Percentiles rank a stretch among this genome's conserved stretches.
These are phyloP conservation scores for Scrobipalpa costella DNA, from an alignment of 2,888 invertebrate genomes.

Conservation along the genomic window DNA sequence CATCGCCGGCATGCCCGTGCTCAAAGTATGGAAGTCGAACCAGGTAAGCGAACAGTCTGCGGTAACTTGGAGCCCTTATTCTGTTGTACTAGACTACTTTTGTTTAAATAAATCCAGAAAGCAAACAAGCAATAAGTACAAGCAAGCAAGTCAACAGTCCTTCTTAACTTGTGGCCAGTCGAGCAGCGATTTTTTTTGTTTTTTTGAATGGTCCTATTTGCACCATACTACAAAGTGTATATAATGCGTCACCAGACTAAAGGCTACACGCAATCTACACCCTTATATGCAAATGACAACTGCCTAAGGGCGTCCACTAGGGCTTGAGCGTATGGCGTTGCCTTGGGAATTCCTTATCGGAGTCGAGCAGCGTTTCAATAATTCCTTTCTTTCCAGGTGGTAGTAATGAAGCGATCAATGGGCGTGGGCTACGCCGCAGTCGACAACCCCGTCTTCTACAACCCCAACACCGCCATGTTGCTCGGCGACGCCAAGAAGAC, in stretches of 20 bases:
- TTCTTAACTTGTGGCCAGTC: background rate
- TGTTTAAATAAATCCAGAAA: too few relatives aligned
- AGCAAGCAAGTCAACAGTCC: background rate
- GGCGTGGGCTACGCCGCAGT: conserved; percentile 95
- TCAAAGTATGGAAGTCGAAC: conserved; percentile 92
- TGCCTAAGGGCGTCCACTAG: too few relatives aligned
- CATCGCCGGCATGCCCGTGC: conserved; percentile 96
- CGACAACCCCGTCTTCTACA: conserved; percentile 96
- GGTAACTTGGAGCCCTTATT: background rate
- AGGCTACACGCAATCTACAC: too few relatives aligned
- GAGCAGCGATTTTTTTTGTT: too few relatives aligned
- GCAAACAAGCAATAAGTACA: too few relatives aligned
- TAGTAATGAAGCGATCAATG: conserved; percentile 94
- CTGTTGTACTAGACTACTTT: background rate
- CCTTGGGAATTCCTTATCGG: too few relatives aligned
- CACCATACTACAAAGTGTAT: too few relatives aligned
- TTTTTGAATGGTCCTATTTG: too few relatives aligned
- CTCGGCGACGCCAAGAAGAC: conserved; percentile 96
- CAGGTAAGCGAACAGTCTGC: conserved; percentile 78
- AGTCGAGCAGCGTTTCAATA: background rate
- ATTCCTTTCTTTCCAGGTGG: conserved; percentile 79
- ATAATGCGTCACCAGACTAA: too few relatives aligned
- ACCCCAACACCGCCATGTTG: conserved; percentile 92
- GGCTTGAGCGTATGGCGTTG: too few relatives aligned
- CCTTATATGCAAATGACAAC: too few relatives aligned